Conservation (phyloP, 1,140 invertebrate species). For the Solen grandis region DNA sequence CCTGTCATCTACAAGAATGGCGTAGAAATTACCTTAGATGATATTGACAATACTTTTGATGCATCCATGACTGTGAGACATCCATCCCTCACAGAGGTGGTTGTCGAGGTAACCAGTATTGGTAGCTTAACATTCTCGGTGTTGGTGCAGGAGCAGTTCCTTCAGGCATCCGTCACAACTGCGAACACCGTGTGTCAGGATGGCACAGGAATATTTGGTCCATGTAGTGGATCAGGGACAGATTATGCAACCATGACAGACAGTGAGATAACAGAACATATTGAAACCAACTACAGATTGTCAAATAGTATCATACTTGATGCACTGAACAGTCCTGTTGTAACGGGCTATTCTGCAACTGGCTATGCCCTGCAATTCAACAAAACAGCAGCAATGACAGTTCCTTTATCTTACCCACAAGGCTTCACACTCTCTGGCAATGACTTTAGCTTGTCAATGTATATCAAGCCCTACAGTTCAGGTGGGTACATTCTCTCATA, state of each 20-base stretch:
- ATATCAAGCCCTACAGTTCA: conserved; percentile 52
- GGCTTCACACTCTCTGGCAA: conserved; percentile 14
- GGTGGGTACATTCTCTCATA: conserved; percentile 64
- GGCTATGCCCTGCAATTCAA: conserved; percentile 65
- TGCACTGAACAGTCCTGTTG: conserved; percentile 23
- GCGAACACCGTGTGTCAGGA: conserved; percentile 31
- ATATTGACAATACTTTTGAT: conserved; percentile 12
- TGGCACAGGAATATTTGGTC: conserved; percentile 55
- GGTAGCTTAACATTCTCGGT: conserved; percentile 26
- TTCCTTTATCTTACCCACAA: conserved; percentile 32
- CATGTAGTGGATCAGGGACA: conserved; percentile 39
- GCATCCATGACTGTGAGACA: conserved; percentile 33
- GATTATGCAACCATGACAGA: conserved; percentile 46
- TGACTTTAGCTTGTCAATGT: conserved; percentile 60
- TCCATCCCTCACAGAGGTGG: conserved; percentile 39
- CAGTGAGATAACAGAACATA: conserved; percentile 46
- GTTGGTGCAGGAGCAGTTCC: conserved; percentile 44
- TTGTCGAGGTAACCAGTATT: conserved; percentile 15
- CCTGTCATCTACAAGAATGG: conserved; percentile 53
- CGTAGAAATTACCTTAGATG: conserved; percentile 16
- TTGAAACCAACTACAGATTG: conserved; percentile 39
- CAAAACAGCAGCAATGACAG: conserved; percentile 55
- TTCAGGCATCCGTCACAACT: conserved; percentile 39
- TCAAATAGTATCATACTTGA: conserved; percentile 42
- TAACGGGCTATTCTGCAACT: conserved; percentile 29